Percentiles rank a stretch among this genome's conserved stretches.
Evolutionary conservation across 53 echinoderm and acorn worm genomes (phyloP).

Genomic region (Holothuria scabra): DNA sequence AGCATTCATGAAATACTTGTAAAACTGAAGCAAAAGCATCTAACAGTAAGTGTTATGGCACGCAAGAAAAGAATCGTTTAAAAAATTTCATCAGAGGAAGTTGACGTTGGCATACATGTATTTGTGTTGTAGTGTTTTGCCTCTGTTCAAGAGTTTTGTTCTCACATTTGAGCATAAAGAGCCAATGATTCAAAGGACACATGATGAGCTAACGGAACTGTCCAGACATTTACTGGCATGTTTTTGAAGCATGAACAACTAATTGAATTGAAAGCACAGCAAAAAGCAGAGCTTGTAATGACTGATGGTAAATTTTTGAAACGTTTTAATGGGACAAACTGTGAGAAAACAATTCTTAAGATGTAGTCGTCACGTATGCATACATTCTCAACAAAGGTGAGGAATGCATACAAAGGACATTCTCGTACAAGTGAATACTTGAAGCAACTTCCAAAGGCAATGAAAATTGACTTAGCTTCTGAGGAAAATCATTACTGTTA

Average conservation of each 20-base stretch:
- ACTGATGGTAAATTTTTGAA: conserved; percentile 19
- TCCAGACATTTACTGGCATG: conserved; percentile 66
- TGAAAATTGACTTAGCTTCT: conserved; percentile 43
- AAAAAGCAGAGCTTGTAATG: conserved; percentile 48
- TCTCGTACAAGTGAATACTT: conserved; percentile 28
- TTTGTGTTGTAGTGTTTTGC: conserved; percentile 57
- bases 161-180: conserved; percentile 65
- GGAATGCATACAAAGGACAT: conserved; percentile 55
- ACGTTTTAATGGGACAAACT: conserved; percentile 10
- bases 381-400: conserved; percentile 34
- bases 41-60: conserved; percentile 45
- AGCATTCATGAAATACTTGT: conserved; percentile 41
- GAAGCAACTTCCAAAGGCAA: conserved; percentile 47
- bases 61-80: conserved; percentile 50
- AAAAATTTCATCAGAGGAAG: conserved; percentile 55
- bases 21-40: conserved; percentile 51
- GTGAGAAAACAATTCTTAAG: conserved; percentile 31
- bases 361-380: conserved; percentile 39
- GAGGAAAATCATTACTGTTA: conserved; percentile 43
- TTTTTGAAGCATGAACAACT: conserved; percentile 61
- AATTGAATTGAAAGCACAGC: conserved; percentile 25
- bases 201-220: conserved; percentile 57
- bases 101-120: conserved; percentile 52
- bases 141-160: conserved; percentile 67
- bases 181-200: conserved; percentile 63